A percentile compares a stretch with the other conserved stretches of the same genome.
Conservation (phyloP, 2,797 vertebrate species). For the Syncerus caffer region DNA sequence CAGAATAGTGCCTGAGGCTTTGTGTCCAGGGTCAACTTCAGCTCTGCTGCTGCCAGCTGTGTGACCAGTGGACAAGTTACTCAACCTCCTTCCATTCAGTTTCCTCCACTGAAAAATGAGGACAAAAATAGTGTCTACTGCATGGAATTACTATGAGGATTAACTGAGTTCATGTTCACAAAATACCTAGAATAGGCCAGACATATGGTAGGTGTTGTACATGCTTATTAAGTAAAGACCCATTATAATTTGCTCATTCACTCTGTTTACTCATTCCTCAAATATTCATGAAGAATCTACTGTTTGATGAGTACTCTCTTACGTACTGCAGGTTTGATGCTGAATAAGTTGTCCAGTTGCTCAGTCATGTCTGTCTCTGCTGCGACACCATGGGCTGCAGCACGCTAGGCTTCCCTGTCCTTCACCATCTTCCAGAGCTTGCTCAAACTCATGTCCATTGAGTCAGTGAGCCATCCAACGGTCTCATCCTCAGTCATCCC, state of each 20-base stretch:
- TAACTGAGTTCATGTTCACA: neutral
- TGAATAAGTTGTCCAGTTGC: neutral
- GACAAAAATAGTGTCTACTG: neutral
- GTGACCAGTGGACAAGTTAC: neutral
- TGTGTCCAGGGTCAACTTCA: neutral
- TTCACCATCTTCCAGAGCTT: neutral
- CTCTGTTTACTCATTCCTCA: neutral
- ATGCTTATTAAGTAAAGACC: neutral
- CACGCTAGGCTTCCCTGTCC: neutral
- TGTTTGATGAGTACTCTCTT: neutral
- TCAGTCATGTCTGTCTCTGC: neutral
- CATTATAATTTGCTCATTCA: neutral
- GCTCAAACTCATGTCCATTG: neutral
- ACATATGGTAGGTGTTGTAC: neutral
- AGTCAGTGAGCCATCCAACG: neutral
- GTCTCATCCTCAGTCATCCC: neutral
- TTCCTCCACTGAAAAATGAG: neutral
- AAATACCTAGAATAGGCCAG: neutral
- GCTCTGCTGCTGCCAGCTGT: neutral
- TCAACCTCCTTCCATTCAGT: neutral
- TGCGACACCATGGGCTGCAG: neutral
- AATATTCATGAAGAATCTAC: neutral
- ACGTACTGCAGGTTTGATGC: neutral
- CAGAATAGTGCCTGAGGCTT: neutral
- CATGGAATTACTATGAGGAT: neutral